phyloP scores from a whole-genome alignment of 2,888 invertebrate genomes.

The Argyra leucocephala region DNA sequence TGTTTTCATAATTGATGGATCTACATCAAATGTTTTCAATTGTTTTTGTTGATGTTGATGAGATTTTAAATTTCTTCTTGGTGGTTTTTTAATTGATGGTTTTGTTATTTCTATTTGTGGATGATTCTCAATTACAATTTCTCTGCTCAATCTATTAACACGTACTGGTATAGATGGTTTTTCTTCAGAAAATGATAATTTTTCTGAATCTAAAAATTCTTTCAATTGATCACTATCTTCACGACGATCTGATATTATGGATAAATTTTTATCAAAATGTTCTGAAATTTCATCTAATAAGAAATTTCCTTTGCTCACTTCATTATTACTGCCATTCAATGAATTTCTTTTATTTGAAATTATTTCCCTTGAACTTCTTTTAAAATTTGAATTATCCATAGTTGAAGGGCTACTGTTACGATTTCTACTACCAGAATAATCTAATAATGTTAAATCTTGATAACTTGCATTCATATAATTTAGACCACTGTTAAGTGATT shows the following conservation, averaged over 20 bases:
- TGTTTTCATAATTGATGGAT: constrained; percentile 40
- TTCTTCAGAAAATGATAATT: constrained; percentile 10
- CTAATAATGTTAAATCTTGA: constrained; percentile 52
- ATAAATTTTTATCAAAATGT: constrained; percentile 50
- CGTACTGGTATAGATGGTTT: constrained; percentile 25
- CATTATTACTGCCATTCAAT: constrained; percentile 21
- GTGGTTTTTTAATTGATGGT: neutral
- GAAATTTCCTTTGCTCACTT: constrained; percentile 38
- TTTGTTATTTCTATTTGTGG: neutral
- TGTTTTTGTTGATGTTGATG: constrained; percentile 22
- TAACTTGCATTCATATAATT: constrained; percentile 51
- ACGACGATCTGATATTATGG: constrained; percentile 49
- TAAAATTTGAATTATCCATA: neutral
- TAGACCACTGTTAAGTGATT: constrained; percentile 15
- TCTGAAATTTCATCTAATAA: constrained; percentile 45
- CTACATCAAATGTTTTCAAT: constrained; percentile 37
- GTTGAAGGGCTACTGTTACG: neutral
- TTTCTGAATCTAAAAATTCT: constrained; percentile 23
- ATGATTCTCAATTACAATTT: constrained; percentile 17
- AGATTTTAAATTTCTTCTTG: constrained; percentile 13
- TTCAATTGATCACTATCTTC: constrained; percentile 32
- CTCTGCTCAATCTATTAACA: neutral
- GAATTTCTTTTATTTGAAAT: constrained; percentile 10
- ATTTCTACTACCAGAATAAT: constrained; percentile 46
- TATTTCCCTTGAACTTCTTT: constrained; percentile 20